Conservation (phyloP, 2,888 invertebrate genomes). For the Apotomis turbidana region DNA sequence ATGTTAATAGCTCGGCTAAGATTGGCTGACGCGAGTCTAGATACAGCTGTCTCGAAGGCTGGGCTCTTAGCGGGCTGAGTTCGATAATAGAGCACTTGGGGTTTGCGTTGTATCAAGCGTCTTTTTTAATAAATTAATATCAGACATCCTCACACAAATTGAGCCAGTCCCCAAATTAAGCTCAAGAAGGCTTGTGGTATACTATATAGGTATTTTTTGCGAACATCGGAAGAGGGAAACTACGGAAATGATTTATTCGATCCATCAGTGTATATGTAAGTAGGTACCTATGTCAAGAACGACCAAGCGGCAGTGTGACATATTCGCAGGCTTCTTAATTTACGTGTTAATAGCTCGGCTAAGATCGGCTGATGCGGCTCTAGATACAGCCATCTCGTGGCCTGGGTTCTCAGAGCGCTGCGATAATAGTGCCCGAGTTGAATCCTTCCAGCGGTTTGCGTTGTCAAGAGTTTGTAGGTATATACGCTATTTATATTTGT, state of each 20-base stretch:
- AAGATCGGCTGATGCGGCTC: conserved; percentile 49
- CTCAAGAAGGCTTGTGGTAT: no score
- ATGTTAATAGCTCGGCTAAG: conserved; percentile 70
- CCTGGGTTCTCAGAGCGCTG: neutral
- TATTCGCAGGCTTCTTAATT: conserved; percentile 64
- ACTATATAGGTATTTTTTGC: no score
- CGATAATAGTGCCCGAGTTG: neutral
- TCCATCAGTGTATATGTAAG: no score
- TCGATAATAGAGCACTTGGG: neutral
- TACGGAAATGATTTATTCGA: no score
- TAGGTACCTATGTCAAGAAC: neutral
- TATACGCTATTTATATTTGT: no score
- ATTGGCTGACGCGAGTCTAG: conserved; percentile 46
- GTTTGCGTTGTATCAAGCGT: no score
- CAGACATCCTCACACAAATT: no score
- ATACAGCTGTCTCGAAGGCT: conserved; percentile 32
- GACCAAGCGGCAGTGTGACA: conserved; percentile 19
- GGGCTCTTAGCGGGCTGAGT: neutral
- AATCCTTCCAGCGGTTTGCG: no score
- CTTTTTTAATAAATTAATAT: no score
- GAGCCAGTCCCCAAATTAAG: no score
- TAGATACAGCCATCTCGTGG: conserved; percentile 33
- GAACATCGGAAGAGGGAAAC: no score
- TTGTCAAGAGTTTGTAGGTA: no score
- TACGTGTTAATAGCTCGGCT: conserved; percentile 73